Base-by-base conservation (phyloP, 2,113 vertebrate genomes). In the Chitala chitala region DNA sequence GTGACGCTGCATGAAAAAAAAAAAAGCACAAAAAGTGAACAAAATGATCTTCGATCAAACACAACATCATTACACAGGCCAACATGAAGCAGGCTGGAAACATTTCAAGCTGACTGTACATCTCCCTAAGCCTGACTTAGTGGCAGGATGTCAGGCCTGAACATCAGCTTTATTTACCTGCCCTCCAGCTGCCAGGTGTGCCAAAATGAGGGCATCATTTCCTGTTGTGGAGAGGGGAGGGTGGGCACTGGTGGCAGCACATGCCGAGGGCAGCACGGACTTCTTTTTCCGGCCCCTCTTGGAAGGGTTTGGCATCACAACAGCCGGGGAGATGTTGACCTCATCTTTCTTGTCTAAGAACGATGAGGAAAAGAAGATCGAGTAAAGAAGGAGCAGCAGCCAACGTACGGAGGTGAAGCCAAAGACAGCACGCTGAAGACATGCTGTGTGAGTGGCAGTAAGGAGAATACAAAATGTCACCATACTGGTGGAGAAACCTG, bases 341-440 rank as follows among this genome's bases (percentile, higher is more conserved):
- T 91, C 93, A 72, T 95, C 94, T 17, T 95, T 95, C 85, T 94
- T 95, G 68, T 98, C 96, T 82, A 20, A 26, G 24, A 53, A 51
- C 20, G 29, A 15, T 5, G 17, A 50, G 53, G 24, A 51, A 2
- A 22, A 5, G 4, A 20, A n/a, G 53, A 53, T 31, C 3, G 6
- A 53, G 40, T 9, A 50, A 53, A 20, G 26, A n/a, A n/a, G n/a
- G n/a, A n/a, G n/a, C n/a, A n/a, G n/a, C n/a, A n/a, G n/a, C n/a
- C n/a, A n/a, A n/a, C n/a, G n/a, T n/a, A n/a, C n/a, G n/a, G n/a
- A n/a, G n/a, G n/a, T n/a, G n/a, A n/a, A n/a, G n/a, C n/a, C n/a
- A n/a, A n/a, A n/a, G n/a, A n/a, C n/a, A n/a, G n/a, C n/a, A n/a
- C n/a, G n/a, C n/a, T n/a, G n/a, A n/a, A n/a, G n/a, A n/a, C n/a